Base-by-base conservation (phyloP, 2,113 vertebrate species). In the Lates calcarifer region DNA sequence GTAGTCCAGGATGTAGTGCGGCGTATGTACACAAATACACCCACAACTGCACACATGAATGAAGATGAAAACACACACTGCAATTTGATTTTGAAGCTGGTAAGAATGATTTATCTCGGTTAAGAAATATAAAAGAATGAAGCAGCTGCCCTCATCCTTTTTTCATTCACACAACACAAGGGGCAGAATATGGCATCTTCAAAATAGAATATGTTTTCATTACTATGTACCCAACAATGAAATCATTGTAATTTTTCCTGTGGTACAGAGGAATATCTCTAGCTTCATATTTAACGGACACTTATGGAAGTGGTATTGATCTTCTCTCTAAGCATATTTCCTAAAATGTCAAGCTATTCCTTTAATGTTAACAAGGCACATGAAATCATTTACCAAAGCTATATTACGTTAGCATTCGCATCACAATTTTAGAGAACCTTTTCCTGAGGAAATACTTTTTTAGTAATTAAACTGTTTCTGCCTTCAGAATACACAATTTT, bases 1-100 rank as follows among this genome's bases (percentile, higher is more conserved):
- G 58, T 12, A n/a, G 49, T 56, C 24, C 79, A 64, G 39, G 53
- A 80, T 73, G 49, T 56, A 77, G 58, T 72, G 31, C 64, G 63
- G 29, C 60, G 65, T 61, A 63, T 74, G 76, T 55, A 77, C 70
- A 79, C 47, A 74, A 55, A 77, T 71, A 79, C 75, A 74, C 69
- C 57, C 81, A 67, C 82, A 87, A 26, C 60, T 74, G 35, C 71
- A 47, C 73, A 62, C 74, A 80, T 74, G 69, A 84, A 79, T 78
- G 33, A 75, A 76, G 31, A 51, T 62, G 61, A 9, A 55, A 78
- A 37, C 24, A 18, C 81, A 73, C 60, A 65, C 17, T 69, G 33
- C 64, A 22, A 33, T 69, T 74, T 69, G 31, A 47, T 81, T 76
- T 49, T 74, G 53, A 14, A 33, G 41, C 70, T 15, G 9, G 33